Evolutionary conservation across 2,888 invertebrate genomes (phyloP).

Genomic region (Aelia acuminata): DNA sequence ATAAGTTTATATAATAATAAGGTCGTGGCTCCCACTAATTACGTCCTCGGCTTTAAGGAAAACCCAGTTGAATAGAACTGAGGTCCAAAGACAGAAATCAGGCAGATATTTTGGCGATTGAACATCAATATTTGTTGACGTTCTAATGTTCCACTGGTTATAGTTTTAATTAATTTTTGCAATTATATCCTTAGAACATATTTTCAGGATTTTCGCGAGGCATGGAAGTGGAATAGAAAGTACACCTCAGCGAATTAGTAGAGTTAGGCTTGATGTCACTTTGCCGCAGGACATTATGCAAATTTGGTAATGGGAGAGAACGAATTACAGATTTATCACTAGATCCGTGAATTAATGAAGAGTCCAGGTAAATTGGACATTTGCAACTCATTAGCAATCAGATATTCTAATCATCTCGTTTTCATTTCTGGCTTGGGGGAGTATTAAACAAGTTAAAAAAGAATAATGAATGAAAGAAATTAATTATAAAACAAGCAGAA

Average conservation of each 20-base stretch:
- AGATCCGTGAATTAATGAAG: neutral
- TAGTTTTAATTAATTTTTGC: too few species aligned
- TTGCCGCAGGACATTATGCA: neutral
- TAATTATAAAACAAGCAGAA: neutral
- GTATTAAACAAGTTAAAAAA: neutral
- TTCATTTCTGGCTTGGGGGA: neutral
- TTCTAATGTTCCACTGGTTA: too few species aligned
- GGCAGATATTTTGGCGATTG: too few species aligned
- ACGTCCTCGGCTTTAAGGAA: too few species aligned
- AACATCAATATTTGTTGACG: too few species aligned
- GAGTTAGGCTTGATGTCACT: neutral
- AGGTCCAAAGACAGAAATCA: too few species aligned
- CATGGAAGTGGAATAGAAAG: neutral
- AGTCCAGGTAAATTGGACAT: conserved; percentile 1
- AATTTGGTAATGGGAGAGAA: neutral
- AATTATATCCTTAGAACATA: too few species aligned
- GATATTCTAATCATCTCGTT: conserved; percentile 7
- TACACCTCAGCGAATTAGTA: neutral
- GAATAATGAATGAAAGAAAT: neutral
- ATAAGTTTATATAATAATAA: too few species aligned
- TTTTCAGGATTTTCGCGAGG: too few species aligned
- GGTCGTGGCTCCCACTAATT: too few species aligned
- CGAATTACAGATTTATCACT: conserved; percentile 19
- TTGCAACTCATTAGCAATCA: conserved; percentile 44
- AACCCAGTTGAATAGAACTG: too few species aligned